Evolutionary conservation across 2,888 invertebrate genomes (phyloP), one percentile per base, ranked within the genome.

Genomic region (Epiblema foenella): DNA sequence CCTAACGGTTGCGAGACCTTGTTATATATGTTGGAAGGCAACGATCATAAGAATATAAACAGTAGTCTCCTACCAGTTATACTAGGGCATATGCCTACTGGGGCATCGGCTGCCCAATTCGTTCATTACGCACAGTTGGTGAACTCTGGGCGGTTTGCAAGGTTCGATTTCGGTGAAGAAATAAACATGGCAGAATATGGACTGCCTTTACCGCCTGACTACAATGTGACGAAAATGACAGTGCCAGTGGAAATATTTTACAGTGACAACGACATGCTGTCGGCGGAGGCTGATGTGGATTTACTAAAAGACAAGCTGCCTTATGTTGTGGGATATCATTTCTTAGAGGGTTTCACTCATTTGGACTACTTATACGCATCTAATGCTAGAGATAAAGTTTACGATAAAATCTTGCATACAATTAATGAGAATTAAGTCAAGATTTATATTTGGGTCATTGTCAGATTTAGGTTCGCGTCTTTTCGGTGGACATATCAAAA

Each of bases 311-410:
- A 77, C 0, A 78, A 89, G 60, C 80, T 96, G n/a, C 93, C 93
- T 0, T 95, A 95, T 75, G 87, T 94, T 0, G 80, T 89, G 0
- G 90, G 89, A 0, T 89, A 86, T 67, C 90, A 94, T 80, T 83
- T 90, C 60, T 88, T 96, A 4, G 84, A 92, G 0, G 84, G 93
- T 56, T 96, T 95, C 74, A 95, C 94, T 79, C 96, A 96, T 80
- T 84, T 96, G 76, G 96, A 96, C 79, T 96, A 95, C 75, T 78
- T 95, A 57, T 96, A 95, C 91, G 96, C 95, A 0, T 87, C 85
- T 11, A 93, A 94, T 74, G 95, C 94, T 0, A 89, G 93, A 12
- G 84, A 82, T 12, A 77, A 93, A 33, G 79, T 96, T 7, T 96
- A 96, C 77, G 75, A 87, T 54, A 80, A 87, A 80, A 89, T 91